Conservation (phyloP, 2,888 invertebrate genomes). For the Alsophila aescularia region DNA sequence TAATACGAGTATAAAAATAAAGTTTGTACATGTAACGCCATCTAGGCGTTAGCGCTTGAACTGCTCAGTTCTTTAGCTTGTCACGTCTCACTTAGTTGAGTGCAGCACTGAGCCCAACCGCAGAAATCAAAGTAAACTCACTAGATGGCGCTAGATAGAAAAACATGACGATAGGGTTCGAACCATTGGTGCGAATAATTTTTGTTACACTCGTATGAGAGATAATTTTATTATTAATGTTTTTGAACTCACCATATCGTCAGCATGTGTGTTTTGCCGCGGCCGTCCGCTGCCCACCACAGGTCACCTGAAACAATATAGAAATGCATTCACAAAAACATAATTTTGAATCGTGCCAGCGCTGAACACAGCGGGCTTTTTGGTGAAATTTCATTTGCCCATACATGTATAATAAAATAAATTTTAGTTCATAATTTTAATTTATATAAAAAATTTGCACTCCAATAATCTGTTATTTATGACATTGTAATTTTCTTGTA, state of each 20-base stretch:
- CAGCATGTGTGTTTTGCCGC: slow-evolving; percentile 87
- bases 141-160: slow-evolving; percentile 57
- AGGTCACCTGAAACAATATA: slow-evolving; percentile 81
- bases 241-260: slow-evolving; percentile 88
- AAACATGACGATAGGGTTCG: slow-evolving; percentile 3
- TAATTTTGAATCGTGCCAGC: no score
- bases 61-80: slow-evolving; percentile 12
- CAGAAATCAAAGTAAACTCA: slow-evolving; percentile 2
- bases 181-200: neutral
- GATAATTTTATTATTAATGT: neutral
- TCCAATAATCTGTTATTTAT: no score
- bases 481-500: no score
- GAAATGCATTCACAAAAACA: neutral
- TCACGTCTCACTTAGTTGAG: neutral
- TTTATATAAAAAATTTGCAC: no score
- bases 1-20: no score
- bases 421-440: no score
- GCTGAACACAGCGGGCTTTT: no score
- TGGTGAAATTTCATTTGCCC: no score
- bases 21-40: slow-evolving; percentile 49
- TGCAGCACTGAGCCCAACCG: neutral
- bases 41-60: slow-evolving; percentile 51
- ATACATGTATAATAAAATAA: no score
- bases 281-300: slow-evolving; percentile 68
- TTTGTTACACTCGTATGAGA: no score